These are phyloP conservation scores for Callyntrura sp. DNA, from an alignment of 2,888 invertebrate genomes.

Conservation along the genomic window DNA sequence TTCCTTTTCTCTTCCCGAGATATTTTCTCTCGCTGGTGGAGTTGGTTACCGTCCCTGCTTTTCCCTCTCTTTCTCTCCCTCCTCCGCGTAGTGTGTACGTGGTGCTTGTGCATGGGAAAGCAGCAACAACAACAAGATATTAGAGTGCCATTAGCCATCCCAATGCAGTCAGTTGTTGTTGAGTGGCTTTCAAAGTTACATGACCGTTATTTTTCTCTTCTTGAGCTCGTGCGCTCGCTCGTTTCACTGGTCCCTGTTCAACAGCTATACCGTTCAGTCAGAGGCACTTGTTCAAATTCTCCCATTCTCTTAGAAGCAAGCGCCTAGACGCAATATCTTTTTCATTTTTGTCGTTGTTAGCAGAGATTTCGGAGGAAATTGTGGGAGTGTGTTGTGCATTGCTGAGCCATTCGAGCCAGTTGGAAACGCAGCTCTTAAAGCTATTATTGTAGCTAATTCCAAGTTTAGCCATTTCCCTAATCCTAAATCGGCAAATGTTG, in stretches of 20 bases:
- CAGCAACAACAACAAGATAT: constrained; percentile 58
- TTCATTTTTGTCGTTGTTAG: neutral
- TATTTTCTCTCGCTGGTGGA: too few relatives aligned
- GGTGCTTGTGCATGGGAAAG: constrained; percentile 22
- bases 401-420: neutral
- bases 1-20: constrained; percentile 14
- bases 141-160: constrained; percentile 59
- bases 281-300: neutral
- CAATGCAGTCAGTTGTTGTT: constrained; percentile 78
- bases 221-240: constrained; percentile 15
- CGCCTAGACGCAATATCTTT: neutral
- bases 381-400: constrained; percentile 38
- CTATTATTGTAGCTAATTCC: constrained; percentile 20
- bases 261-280: neutral
- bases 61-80: too few relatives aligned
- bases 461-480: constrained; percentile 28
- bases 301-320: too few relatives aligned
- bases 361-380: neutral
- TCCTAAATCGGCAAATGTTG: constrained; percentile 30
- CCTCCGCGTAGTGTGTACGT: neutral
- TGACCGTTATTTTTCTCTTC: neutral
- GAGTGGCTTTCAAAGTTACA: constrained; percentile 73
- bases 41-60: neutral
- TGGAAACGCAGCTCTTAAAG: too few relatives aligned
- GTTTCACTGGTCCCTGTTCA: neutral